phyloP scores from a whole-genome alignment of 1,140 invertebrate species.

The Alviniconcha marisindica region DNA sequence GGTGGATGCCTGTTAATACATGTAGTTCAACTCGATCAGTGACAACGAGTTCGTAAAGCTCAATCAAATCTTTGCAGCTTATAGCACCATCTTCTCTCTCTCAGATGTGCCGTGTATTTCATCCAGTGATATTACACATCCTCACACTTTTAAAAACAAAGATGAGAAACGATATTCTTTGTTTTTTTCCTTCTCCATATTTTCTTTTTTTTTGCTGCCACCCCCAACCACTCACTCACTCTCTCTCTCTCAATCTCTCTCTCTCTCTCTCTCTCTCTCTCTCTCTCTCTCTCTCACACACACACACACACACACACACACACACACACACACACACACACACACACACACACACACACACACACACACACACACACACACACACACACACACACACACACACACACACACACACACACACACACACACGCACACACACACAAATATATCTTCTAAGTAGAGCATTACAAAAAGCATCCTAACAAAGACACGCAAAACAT shows the following conservation, averaged over 20 bases:
- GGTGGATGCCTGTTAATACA: no score
- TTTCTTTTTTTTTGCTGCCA: neutral
- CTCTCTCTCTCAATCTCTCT: conserved; percentile 20
- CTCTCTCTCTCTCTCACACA: conserved; percentile 2
- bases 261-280: conserved; percentile 13
- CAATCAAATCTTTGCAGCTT: no score
- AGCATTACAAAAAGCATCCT: no score
- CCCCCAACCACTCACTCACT: conserved; percentile 1
- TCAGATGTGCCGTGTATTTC: no score
- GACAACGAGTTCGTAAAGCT: no score
- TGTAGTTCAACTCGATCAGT: no score
- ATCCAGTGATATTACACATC: no score
- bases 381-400: conserved; percentile 16
- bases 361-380: conserved; percentile 11
- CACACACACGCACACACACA: neutral
- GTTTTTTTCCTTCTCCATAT: neutral
- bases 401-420: conserved; percentile 1
- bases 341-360: conserved; percentile 8
- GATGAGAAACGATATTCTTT: neutral
- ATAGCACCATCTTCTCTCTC: no score
- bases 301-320: neutral
- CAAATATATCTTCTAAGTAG: no score
- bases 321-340: neutral
- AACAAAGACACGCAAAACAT: no score
- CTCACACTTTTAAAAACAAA: no score